Evolutionary conservation across 2,113 vertebrate genomes (phyloP).

Genomic region (Salvator merianae): DNA sequence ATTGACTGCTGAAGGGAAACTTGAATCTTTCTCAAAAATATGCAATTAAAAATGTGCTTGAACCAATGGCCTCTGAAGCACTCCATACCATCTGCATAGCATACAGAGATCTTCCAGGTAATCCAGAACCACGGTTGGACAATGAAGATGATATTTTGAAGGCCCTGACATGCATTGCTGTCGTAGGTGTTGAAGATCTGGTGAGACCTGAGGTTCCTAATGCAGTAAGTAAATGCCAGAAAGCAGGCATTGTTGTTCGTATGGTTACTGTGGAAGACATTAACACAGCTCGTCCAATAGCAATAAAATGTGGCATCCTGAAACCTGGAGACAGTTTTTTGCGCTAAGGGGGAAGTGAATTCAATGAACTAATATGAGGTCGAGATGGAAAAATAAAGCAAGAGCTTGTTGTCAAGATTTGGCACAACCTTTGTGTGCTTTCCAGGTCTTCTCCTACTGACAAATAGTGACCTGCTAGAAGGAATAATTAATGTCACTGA

Average conservation of each 20-base stretch:
- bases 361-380: slow-evolving; percentile 11
- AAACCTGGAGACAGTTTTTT: background rate
- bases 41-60: slow-evolving; percentile 10
- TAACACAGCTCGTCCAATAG: background rate
- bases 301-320: slow-evolving; percentile 7
- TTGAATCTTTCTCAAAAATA: slow-evolving; percentile 4
- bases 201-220: slow-evolving; percentile 22
- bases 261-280: slow-evolving; percentile 27
- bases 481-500: slow-evolving; percentile 26
- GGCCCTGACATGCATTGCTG: background rate
- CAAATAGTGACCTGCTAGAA: slow-evolving; percentile 35
- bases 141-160: background rate
- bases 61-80: slow-evolving; percentile 3
- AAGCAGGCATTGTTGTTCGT: slow-evolving; percentile 1
- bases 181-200: slow-evolving; percentile 16
- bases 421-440: slow-evolving; percentile 13
- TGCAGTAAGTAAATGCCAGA: slow-evolving; percentile 26
- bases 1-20: background rate
- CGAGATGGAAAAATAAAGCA: slow-evolving; percentile 12
- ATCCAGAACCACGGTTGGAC: background rate
- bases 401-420: slow-evolving; percentile 17
- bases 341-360: background rate
- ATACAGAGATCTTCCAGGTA: slow-evolving; percentile 14
- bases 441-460: slow-evolving; percentile 20
- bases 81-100: slow-evolving; percentile 26